Evolutionary conservation across 1,140 invertebrate species (phyloP).

Genomic region (Drosophila punjabiensis): DNA sequence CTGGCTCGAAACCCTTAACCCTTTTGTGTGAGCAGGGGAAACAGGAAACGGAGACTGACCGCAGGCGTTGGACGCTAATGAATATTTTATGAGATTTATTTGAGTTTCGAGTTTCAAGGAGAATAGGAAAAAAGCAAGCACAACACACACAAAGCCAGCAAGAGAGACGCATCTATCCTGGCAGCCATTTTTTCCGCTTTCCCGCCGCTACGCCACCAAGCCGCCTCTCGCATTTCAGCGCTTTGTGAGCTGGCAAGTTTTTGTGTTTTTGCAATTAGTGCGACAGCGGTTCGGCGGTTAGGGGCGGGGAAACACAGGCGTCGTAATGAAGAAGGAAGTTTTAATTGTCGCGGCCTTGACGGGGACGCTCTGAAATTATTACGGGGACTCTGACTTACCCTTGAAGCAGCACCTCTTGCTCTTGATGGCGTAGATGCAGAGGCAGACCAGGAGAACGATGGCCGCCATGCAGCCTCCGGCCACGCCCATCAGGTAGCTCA

Average conservation of each 20-base stretch:
- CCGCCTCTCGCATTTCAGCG: conserved; percentile 38
- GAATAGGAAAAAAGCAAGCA: conserved; percentile 30
- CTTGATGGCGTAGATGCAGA: conserved; percentile 87
- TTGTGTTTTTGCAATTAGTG: conserved; percentile 80
- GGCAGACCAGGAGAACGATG: conserved; percentile 87
- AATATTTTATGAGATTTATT: conserved; percentile 84
- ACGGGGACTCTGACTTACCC: conserved; percentile 86
- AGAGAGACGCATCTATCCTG: conserved; percentile 46
- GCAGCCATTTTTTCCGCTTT: conserved; percentile 49
- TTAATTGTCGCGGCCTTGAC: conserved; percentile 78
- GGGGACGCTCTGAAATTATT: conserved; percentile 65
- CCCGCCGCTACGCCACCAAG: conserved; percentile 7
- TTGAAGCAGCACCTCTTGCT: conserved; percentile 89
- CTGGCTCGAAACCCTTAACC: conserved; percentile 64
- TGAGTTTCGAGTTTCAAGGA: conserved; percentile 77
- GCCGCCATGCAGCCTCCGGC: conserved; percentile 87
- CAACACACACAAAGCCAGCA: conserved; percentile 30
- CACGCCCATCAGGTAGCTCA: conserved; percentile 88
- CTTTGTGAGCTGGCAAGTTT: conserved; percentile 67
- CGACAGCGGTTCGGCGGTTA: conserved; percentile 43
- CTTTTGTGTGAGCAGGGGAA: conserved; percentile 55
- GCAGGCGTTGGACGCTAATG: conserved; percentile 78
- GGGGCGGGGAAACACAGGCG: conserved; percentile 19
- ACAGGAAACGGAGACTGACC: conserved; percentile 63
- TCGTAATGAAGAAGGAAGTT: conserved; percentile 73